These are phyloP conservation scores for Vandiemenella viatica DNA, from an alignment of 2,888 invertebrate genomes.

Conservation along the genomic window DNA sequence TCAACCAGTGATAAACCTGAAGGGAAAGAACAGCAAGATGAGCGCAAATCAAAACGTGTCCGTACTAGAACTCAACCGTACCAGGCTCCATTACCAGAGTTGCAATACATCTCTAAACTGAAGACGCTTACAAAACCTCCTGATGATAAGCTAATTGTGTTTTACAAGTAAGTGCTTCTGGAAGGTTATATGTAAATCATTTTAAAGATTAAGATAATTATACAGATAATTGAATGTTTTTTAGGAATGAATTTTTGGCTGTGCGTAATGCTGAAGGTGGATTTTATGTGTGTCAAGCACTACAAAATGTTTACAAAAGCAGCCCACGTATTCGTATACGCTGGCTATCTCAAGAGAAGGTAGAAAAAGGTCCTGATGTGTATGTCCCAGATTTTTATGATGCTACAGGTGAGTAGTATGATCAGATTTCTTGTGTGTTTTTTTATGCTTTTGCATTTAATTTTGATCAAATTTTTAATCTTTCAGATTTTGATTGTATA, in stretches of 20 bases:
- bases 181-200: not conserved
- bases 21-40: conserved; percentile 20
- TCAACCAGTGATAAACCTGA: too few relatives aligned
- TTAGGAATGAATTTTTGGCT: conserved; percentile 74
- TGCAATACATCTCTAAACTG: conserved; percentile 52
- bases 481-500: conserved; percentile 70
- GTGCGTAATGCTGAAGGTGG: conserved; percentile 80
- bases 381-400: conserved; percentile 86
- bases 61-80: conserved; percentile 60
- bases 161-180: conserved; percentile 56
- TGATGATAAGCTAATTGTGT: conserved; percentile 71
- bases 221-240: conserved; percentile 19
- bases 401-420: conserved; percentile 44
- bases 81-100: conserved; percentile 67
- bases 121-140: conserved; percentile 32
- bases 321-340: conserved; percentile 76
- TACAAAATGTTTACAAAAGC: conserved; percentile 78
- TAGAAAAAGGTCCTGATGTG: conserved; percentile 42
- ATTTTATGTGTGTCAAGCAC: conserved; percentile 76
- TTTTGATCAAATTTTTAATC: conserved; percentile 1
- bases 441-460: conserved; percentile 17
- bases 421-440: not conserved
- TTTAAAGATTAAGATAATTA: not conserved
- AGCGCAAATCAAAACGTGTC: conserved; percentile 36
- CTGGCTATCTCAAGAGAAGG: conserved; percentile 64